Base-by-base conservation (phyloP, 2,797 vertebrate species). In the Syndactyla subalaris region DNA sequence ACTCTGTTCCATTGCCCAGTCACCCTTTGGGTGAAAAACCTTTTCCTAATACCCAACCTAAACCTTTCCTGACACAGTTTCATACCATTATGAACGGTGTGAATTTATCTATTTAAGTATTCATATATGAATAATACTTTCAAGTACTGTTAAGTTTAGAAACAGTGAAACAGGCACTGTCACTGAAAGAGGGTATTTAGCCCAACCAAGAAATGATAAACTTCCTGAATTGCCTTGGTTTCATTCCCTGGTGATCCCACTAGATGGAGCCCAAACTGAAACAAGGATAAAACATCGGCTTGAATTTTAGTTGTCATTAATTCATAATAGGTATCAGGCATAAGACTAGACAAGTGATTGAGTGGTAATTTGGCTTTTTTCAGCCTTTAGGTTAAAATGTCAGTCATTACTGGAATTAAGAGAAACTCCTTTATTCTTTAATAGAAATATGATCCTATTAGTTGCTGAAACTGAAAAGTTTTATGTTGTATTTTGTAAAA, bases 231-330 rank as follows among this genome's bases (percentile, higher is more conserved):
- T 73, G 32, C 7, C 30, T 67, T 19, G 23, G 32, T 30, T 91
- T 46, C 72, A 63, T 90, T 70, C n/a, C 72, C 19, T 26, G 20
- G 29, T 91, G 68, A 70, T 97, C 98, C 98, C 98, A 97, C 98
- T 96, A 98, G 98, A 90, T 98, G 98, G 98, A 85, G 97, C 85
- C 48, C 93, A 96, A 71, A 90, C 24, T 79, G 59, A 90, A 74
- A 71, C 0, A 1, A 80, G 29, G 12, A 10, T 21, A 6, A 55
- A 39, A 85, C 55, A 45, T 4, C 2, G 1, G 2, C 26, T 79
- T 76, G 46, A 54, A 54, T 75, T 57, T 61, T 55, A 72, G 10
- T 36, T 91, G n/a, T 24, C n/a, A 17, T 77, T 85, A 52, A 43
- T 80, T 79, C 16, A 5, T 71, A 80, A 34, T 6, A 32, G 12